phyloP scores from a whole-genome alignment of 2,113 vertebrate species.

The Onychorhynchus coronatus region DNA sequence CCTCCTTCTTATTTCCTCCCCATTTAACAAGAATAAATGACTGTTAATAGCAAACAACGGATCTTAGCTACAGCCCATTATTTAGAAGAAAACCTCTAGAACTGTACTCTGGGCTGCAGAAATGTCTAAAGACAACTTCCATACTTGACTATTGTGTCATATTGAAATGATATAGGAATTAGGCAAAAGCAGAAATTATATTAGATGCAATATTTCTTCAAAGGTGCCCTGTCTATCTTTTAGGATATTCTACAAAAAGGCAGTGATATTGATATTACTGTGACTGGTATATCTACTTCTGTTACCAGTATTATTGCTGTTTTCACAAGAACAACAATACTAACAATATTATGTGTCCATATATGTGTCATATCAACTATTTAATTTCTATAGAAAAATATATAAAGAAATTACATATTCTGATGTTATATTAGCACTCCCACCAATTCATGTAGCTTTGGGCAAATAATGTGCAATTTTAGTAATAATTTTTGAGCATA shows the following conservation, averaged over 20 bases:
- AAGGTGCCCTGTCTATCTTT: background rate
- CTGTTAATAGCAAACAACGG: background rate
- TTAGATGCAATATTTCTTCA: background rate
- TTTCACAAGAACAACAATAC: background rate
- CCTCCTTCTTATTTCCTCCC: background rate
- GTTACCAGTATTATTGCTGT: background rate
- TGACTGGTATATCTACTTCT: background rate
- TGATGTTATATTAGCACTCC: background rate
- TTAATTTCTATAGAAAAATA: background rate
- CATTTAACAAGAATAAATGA: background rate
- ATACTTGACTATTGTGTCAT: background rate
- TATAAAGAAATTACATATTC: background rate
- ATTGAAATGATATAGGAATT: background rate
- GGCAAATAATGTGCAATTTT: background rate
- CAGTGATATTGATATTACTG: background rate
- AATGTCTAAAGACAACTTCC: background rate
- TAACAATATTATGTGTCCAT: background rate
- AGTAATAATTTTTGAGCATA: background rate
- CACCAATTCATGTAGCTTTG: background rate
- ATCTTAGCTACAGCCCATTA: background rate
- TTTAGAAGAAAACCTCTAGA: background rate
- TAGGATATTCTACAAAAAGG: background rate
- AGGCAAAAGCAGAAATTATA: background rate
- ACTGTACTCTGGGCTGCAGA: background rate
- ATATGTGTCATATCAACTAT: background rate